Evolutionary conservation across 2,113 vertebrate genomes (phyloP).

Genomic region (Peromyscus californicus): DNA sequence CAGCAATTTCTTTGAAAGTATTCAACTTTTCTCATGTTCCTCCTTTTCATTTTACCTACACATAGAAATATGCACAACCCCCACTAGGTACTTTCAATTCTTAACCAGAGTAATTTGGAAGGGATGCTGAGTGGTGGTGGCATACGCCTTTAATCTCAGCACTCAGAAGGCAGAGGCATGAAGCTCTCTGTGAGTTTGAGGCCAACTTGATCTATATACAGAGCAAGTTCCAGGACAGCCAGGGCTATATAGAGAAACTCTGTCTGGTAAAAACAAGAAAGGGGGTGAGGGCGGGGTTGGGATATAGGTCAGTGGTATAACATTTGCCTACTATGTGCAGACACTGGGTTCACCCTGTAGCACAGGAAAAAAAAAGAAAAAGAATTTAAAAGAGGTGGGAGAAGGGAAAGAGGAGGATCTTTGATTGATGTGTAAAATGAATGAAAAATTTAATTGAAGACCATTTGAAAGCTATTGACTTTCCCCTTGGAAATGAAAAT

Average conservation of each 20-base stretch:
- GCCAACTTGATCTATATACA: not conserved
- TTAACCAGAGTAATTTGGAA: not conserved
- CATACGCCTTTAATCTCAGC: not conserved
- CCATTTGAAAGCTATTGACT: not conserved
- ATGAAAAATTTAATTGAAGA: not conserved
- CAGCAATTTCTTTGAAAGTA: slow-evolving; percentile 27
- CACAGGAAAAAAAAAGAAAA: not conserved
- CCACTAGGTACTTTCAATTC: not conserved
- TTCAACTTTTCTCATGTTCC: not conserved
- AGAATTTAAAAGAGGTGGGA: not conserved
- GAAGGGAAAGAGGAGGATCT: not conserved
- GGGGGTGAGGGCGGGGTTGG: too few relatives aligned
- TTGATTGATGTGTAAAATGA: too few relatives aligned
- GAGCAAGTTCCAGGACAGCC: not conserved
- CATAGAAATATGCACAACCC: not conserved
- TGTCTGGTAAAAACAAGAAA: too few relatives aligned
- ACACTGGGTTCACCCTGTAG: not conserved
- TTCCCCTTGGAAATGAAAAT: not conserved
- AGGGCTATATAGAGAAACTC: not conserved
- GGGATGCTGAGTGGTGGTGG: not conserved
- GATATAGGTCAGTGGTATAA: not conserved
- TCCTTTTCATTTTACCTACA: not conserved
- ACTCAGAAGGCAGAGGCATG: not conserved
- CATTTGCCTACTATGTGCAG: accelerated
- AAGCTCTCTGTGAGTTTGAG: not conserved